Conservation (phyloP, 2,113 vertebrate species). For the Opisthocomus hoazin region DNA sequence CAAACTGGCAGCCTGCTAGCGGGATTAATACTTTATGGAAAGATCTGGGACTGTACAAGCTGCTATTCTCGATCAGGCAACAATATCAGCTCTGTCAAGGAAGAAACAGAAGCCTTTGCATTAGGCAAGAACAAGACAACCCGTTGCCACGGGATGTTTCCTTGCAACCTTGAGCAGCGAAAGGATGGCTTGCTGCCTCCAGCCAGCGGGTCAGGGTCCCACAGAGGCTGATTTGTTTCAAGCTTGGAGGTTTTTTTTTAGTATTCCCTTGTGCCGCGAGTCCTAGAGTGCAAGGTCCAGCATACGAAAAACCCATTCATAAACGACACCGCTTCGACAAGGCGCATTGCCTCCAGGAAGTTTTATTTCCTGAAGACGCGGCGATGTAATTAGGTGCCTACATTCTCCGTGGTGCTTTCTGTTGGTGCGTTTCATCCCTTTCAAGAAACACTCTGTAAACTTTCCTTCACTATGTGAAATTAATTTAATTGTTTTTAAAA, state of each 20-base stretch:
- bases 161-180: neutral
- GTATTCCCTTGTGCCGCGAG: neutral
- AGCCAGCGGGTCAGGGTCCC: neutral
- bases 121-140: neutral
- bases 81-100: neutral
- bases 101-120: neutral
- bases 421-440: neutral
- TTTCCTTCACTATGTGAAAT: neutral
- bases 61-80: neutral
- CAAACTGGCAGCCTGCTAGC: neutral
- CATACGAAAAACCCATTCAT: neutral
- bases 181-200: neutral
- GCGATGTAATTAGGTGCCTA: neutral
- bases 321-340: neutral
- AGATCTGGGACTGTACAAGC: neutral
- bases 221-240: neutral
- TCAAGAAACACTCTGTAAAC: neutral
- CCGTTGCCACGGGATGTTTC: neutral
- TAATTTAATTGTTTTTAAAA: neutral
- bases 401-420: rapidly evolving
- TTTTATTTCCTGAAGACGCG: neutral
- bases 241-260: neutral
- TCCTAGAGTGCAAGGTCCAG: neutral
- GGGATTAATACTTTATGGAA: neutral
- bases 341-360: neutral